A percentile compares a stretch with the other conserved stretches of the same genome.
phyloP scores from a whole-genome alignment of 2,113 vertebrate species.

The Glaucomys volans region DNA sequence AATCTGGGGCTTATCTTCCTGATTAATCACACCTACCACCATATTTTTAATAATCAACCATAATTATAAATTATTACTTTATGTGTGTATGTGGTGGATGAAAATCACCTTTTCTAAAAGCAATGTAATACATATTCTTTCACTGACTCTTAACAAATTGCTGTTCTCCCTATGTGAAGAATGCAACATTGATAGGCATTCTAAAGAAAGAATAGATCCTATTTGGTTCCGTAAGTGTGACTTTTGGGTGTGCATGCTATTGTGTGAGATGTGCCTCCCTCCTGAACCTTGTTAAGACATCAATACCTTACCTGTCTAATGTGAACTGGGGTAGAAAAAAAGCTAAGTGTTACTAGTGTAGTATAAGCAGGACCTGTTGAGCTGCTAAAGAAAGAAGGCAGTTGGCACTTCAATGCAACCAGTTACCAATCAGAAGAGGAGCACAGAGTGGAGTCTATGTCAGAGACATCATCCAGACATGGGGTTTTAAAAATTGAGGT shows the following conservation, averaged over 20 bases:
- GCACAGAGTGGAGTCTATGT: not conserved
- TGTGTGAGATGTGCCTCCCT: too few species aligned
- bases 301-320: too few species aligned
- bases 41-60: not conserved
- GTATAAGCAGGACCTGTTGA: not conserved
- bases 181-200: not conserved
- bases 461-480: not conserved
- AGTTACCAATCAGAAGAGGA: not conserved
- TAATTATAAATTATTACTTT: not conserved
- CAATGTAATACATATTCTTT: not conserved
- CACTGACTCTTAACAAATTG: not conserved
- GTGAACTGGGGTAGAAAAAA: too few species aligned
- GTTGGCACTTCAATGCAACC: not conserved
- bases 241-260: too few species aligned
- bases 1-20: not conserved
- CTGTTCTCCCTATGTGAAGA: not conserved
- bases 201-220: not conserved
- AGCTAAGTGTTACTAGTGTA: rapidly evolving
- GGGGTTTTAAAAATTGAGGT: not conserved
- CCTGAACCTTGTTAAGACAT: too few species aligned
- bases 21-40: not conserved
- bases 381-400: not conserved
- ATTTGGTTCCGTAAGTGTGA: too few species aligned
- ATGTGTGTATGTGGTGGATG: rapidly evolving
- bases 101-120: not conserved